Evolutionary conservation across 2,888 invertebrate genomes (phyloP).

Genomic region (Hydroisotoma schaefferi): DNA sequence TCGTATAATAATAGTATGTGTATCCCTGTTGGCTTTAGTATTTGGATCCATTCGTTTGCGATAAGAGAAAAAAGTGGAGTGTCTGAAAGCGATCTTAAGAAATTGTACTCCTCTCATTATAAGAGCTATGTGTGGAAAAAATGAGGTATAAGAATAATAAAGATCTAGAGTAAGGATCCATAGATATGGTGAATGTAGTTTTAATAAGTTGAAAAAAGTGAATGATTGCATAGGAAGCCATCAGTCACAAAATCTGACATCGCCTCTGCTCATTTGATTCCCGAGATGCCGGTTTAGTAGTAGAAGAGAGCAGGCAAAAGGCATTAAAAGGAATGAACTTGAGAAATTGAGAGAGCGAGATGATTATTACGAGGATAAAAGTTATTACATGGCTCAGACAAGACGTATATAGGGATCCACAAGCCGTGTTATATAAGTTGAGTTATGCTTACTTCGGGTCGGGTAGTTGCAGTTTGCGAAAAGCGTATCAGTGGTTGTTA

Average conservation of each 20-base stretch:
- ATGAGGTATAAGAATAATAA: constrained; percentile 14
- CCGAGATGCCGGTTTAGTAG: constrained; percentile 8
- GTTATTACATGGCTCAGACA: no score
- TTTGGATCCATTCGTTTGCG: constrained; percentile 1
- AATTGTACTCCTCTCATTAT: constrained; percentile 9
- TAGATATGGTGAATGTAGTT: constrained; percentile 8
- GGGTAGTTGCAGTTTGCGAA: constrained; percentile 19
- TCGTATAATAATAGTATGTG: constrained; percentile 3
- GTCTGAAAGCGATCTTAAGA: constrained; percentile 8
- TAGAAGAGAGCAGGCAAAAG: background rate
- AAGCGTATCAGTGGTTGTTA: constrained; percentile 28
- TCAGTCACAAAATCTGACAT: constrained; percentile 44
- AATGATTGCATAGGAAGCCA: constrained; percentile 43
- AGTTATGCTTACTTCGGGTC: background rate
- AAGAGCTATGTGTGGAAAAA: constrained; percentile 6
- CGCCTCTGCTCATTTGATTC: constrained; percentile 37
- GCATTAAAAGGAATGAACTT: background rate
- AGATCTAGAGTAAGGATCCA: constrained; percentile 4
- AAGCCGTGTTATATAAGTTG: background rate
- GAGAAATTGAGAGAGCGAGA: constrained; percentile 1
- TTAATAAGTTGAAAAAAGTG: constrained; percentile 38
- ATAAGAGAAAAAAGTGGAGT: background rate
- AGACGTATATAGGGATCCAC: background rate
- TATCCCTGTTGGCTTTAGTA: background rate
- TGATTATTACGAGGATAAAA: background rate